Evolutionary conservation across 64 coral and sea anemone species (phyloP).

Genomic region (Actinia equina): DNA sequence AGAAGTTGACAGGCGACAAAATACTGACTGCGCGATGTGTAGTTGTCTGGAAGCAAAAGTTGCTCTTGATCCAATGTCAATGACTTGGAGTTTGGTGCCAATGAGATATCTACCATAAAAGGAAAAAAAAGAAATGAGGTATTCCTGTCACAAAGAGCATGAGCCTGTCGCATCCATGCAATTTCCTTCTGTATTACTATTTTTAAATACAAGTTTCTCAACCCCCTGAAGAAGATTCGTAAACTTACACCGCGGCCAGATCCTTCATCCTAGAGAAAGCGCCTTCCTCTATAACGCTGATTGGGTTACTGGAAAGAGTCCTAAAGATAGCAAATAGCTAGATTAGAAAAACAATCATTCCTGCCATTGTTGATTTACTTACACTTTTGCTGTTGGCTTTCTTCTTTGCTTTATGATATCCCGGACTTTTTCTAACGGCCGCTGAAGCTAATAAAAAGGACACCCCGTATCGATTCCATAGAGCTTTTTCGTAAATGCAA

Average conservation of each 20-base stretch:
- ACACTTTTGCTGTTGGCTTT: too few species aligned
- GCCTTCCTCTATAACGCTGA: neutral
- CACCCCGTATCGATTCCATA: too few species aligned
- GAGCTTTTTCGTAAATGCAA: too few species aligned
- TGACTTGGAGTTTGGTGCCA: neutral
- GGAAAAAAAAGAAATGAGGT: neutral
- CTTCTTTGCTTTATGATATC: too few species aligned
- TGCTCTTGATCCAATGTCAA: neutral
- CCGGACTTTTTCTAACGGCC: too few species aligned
- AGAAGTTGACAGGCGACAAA: neutral
- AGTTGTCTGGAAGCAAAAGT: neutral
- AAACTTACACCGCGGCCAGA: neutral
- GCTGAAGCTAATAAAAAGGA: too few species aligned
- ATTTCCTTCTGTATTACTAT: too few species aligned
- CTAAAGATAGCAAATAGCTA: neutral
- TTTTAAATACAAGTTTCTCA: neutral
- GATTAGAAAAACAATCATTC: too few species aligned
- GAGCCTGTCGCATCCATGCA: too few species aligned
- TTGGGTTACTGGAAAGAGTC: neutral
- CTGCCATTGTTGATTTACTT: too few species aligned
- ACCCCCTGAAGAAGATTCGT: neutral
- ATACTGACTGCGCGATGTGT: neutral
- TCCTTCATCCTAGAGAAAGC: neutral
- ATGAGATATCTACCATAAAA: neutral
- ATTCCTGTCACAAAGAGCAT: neutral